Evolutionary conservation across 2,888 invertebrate genomes (phyloP), one percentile per base, ranked within the genome.

Genomic region (Melieria omissa): DNA sequence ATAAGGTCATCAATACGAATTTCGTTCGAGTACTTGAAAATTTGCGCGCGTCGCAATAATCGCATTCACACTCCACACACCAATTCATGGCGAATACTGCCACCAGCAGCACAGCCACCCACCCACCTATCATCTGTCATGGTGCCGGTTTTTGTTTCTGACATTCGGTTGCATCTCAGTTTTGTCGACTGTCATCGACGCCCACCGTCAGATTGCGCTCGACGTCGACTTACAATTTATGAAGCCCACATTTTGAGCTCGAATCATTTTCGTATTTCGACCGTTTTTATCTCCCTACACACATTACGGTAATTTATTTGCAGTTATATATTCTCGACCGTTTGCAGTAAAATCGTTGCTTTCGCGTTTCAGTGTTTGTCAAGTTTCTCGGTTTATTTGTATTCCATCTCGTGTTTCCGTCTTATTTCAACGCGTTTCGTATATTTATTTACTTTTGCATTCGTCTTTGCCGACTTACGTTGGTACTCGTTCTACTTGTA

Each of bases 271-370:
- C 58, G 6, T 62, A n/a, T 45, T 62, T 62, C 62, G 6, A 6
- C 57, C 10, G 1, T 57, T 16, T 57, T 57, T 57, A 57, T 57
- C 29, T 57, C 29, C 16, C 4, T 57, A 57, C 29, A 29, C 29
- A 16, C 29, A 57, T 57, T 14, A 57, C n/a, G 16, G 57, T 57
- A 16, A 57, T 57, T 57, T 57, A 57, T 57, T 57, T 57, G 29
- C 41, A 57, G 14, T 57, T 29, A 57, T 16, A 14, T 2, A 52
- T 52, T 52, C 14, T 52, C 14, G 5, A 29, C 9, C 14, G 6
- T 9, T 58, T 41, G 4, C 16, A 16, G 16, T 16, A 16, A 16
- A 16, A 16, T 16, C 16, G 16, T 29, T 29, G 29, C 29, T 29
- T 29, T 29, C 29, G 29, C 29, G 29, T 29, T 29, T 29, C 29